Evolutionary conservation across 2,888 invertebrate genomes (phyloP), one percentile per base, ranked within the genome.

Genomic region (Zonitis immaculata): DNA sequence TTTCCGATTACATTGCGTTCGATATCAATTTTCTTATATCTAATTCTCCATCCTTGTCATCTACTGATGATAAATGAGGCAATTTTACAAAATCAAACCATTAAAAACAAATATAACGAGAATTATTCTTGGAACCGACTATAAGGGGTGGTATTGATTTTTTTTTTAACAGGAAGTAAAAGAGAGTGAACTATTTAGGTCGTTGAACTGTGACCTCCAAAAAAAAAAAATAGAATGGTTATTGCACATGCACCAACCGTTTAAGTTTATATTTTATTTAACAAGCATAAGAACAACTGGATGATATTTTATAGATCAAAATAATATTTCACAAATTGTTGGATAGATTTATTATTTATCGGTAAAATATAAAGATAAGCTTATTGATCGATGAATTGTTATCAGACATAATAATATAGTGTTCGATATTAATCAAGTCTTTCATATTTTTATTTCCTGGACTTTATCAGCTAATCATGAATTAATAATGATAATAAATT

Each of bases 161-260:
- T 16, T 12, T 3, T 50, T n/a, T n/a, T n/a, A n/a, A n/a, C n/a
- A 54, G 49, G 30, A 50, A 47, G n/a, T 46, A 43, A 39, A 9
- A 44, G 26, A 26, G 14, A 7, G 22, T 16, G 44, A 52, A 49
- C 18, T 12, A 22, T 5, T 8, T 6, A n/a, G 49, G 45, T 49
- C 50, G 20, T 50, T 50, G 49, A 54, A 54, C 53, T 22, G n/a
- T 46, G 49, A 49, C 49, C 54, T 43, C 47, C 9, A 35, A 18
- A 47, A n/a, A n/a, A n/a, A n/a, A n/a, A n/a, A n/a, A n/a, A n/a
- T n/a, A n/a, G n/a, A 43, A 35, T 20, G 22, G 18, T 5, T 18
- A 26, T 28, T 52, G 44, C 49, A 52, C 44, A 52, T 51, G 51
- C 46, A 51, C 45, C 18, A 42, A n/a, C n/a, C n/a, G n/a, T n/a